Evolutionary conservation across 2,797 vertebrate species (phyloP).

Genomic region (Dallia pectoralis): DNA sequence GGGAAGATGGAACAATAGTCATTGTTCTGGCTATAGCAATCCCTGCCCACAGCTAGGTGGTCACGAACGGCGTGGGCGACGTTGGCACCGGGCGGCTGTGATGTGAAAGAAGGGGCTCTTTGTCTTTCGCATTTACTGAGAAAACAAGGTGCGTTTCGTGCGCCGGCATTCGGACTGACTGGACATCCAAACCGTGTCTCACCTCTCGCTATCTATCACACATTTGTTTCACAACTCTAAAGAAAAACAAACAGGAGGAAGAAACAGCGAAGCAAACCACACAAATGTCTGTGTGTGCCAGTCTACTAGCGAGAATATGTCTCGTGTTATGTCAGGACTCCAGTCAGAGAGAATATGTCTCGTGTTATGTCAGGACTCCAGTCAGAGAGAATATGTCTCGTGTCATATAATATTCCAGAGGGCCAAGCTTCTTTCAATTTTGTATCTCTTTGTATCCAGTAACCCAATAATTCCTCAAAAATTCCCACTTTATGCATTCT

Average conservation of each 20-base stretch:
- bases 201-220: neutral
- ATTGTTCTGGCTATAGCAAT: neutral
- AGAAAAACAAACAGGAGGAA: neutral
- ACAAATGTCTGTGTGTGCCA: neutral
- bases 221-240: neutral
- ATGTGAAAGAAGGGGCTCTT: conserved; percentile 3
- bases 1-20: conserved; percentile 1
- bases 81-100: neutral
- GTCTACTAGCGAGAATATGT: neutral
- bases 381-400: no score
- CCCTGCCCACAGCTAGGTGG: neutral
- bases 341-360: no score
- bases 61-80: neutral
- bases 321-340: no score
- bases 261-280: neutral
- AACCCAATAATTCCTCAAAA: neutral
- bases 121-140: conserved; percentile 2
- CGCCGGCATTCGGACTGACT: neutral
- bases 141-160: conserved; percentile 6
- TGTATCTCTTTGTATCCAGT: neutral
- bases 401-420: neutral
- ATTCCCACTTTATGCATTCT: neutral
- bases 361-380: no score
- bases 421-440: neutral
- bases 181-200: neutral